These are phyloP conservation scores for Larimichthys crocea DNA, from an alignment of 2,113 vertebrate species.

Conservation along the genomic window DNA sequence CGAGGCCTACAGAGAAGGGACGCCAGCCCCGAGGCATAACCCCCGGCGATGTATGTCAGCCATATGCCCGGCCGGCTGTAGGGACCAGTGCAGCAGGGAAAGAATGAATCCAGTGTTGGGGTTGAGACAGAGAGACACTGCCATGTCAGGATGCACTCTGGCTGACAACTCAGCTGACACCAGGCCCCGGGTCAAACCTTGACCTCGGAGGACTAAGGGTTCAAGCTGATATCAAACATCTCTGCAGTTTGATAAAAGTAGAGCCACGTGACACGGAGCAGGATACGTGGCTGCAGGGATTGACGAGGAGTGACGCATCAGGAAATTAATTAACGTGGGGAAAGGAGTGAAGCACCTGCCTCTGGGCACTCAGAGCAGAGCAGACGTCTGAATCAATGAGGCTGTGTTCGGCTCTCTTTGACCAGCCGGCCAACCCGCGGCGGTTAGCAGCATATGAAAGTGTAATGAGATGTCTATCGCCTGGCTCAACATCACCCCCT, in stretches of 20 bases:
- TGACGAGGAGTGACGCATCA: conserved; percentile 60
- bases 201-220: conserved; percentile 27
- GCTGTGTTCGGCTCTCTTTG: conserved; percentile 55
- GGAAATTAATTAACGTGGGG: conserved; percentile 80
- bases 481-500: conserved; percentile 34
- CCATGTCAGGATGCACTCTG: conserved; percentile 19
- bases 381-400: conserved; percentile 64
- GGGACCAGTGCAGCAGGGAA: conserved; percentile 24
- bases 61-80: conserved; percentile 59
- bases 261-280: conserved; percentile 42
- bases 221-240: conserved; percentile 50
- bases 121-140: conserved; percentile 44
- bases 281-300: conserved; percentile 49
- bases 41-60: conserved; percentile 54
- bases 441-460: conserved; percentile 73
- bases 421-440: conserved; percentile 65
- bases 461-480: conserved; percentile 80
- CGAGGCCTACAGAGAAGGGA: conserved; percentile 45
- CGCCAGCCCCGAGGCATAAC: conserved; percentile 57
- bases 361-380: conserved; percentile 52
- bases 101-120: conserved; percentile 62
- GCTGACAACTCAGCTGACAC: conserved; percentile 42
- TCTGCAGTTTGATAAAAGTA: conserved; percentile 45
- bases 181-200: conserved; percentile 53
- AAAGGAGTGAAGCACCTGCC: conserved; percentile 60